Evolutionary conservation across 2,888 invertebrate species (phyloP).

Genomic region (Cephus runcator): DNA sequence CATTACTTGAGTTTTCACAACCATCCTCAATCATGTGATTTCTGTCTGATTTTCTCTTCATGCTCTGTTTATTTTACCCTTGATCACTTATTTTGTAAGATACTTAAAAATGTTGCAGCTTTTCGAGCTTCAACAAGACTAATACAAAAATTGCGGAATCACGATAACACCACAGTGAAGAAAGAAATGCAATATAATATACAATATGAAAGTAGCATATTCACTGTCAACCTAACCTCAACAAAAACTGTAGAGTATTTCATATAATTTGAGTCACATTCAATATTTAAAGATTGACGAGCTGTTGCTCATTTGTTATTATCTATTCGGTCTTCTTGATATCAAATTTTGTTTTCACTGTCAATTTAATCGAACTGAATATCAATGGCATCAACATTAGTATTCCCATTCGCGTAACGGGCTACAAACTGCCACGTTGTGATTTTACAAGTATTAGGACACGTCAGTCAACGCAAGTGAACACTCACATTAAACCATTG

Average conservation of each 20-base stretch:
- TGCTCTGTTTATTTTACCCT: neutral
- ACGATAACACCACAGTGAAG: neutral
- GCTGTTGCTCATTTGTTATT: neutral
- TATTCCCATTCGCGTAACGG: neutral
- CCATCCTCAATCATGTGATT: conserved; percentile 14
- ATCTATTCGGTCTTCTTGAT: neutral
- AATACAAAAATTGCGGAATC: neutral
- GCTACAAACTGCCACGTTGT: conserved; percentile 42
- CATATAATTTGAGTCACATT: neutral
- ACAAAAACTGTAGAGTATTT: neutral
- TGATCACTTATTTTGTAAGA: neutral
- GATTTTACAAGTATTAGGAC: conserved; percentile 34
- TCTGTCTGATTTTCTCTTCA: conserved; percentile 1
- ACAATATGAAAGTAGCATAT: neutral
- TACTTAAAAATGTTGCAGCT: neutral
- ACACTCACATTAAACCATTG: conserved; percentile 14
- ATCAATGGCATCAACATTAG: neutral
- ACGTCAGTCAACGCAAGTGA: conserved; percentile 39
- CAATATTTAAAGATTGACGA: neutral
- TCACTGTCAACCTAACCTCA: neutral
- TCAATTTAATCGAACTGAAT: neutral
- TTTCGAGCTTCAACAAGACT: neutral
- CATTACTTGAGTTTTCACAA: conserved; percentile 12
- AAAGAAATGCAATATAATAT: neutral
- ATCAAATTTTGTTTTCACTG: neutral